Evolutionary conservation across 2,888 invertebrate genomes (phyloP), one percentile per base, ranked within the genome.

Genomic region (Caenorhabditis zanzibari): DNA sequence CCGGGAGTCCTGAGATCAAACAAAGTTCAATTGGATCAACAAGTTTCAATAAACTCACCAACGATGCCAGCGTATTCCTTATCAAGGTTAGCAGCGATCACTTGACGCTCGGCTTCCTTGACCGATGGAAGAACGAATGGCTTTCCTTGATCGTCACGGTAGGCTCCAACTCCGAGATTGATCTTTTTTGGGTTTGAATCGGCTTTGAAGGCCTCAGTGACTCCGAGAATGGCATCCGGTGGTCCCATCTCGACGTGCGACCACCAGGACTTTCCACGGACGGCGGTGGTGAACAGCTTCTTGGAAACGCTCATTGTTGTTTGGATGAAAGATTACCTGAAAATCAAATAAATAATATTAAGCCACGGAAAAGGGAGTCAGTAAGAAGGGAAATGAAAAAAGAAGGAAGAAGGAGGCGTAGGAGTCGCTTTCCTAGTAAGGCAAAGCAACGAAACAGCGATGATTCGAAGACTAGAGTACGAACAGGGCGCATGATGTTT

Each of bases 111-210:
- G 54, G 96, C 96, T 93, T 96, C 95, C 47, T 95, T 94, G 5
- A 99, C 98, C 47, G 98, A 96, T 0, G 99, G 98, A 87, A 99
- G 93, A 0, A 99, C 97, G 97, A 97, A 99, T 75, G 98, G 98
- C 93, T 96, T 96, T 0, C 96, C 97, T 90, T 96, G 95, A 92
- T 99, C 98, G 93, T 98, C 98, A 89, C 99, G 95, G 93, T 99
- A 99, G 10, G 99, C 98, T 59, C 94, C 94, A 19, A 93, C 94
- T 64, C 92, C 92, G 32, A 99, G 95, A 93, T 99, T 99, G 85
- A 99, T 96, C 94, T 99, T 99, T 90, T 96, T 96, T 0, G 96
- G 95, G 93, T 96, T 96, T 2, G 94, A 94, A 93, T 99, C 98
- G 83, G 94, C 95, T 66, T 89, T 89, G 93, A 94, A 99, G 0